Evolutionary conservation across 2,888 invertebrate species (phyloP).

Genomic region (Platycnemis pennipes): DNA sequence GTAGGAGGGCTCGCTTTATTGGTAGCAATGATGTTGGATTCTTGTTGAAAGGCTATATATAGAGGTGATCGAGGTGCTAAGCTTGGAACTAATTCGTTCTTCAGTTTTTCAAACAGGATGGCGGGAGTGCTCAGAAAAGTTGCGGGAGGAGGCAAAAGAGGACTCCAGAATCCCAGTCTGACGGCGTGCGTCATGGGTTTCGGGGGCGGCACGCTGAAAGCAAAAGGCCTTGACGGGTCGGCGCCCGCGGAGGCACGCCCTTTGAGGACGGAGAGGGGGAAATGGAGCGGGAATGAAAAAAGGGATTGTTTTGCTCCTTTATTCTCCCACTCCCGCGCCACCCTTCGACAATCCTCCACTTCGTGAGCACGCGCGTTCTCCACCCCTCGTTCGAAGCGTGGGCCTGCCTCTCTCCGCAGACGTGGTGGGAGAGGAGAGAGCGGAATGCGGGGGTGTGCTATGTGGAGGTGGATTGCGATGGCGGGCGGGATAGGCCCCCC

Average conservation of each 20-base stretch:
- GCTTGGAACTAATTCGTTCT: background rate
- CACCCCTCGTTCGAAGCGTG: too few species aligned
- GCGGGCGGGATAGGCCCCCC: background rate
- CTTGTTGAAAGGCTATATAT: too few species aligned
- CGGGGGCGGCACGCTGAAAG: background rate
- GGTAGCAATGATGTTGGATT: too few species aligned
- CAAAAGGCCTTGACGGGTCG: background rate
- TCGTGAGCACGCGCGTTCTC: too few species aligned
- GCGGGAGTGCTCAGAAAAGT: background rate
- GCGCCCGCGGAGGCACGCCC: background rate
- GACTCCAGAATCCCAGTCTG: background rate
- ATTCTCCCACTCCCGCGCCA: background rate
- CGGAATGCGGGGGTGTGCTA: background rate
- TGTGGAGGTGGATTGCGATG: background rate
- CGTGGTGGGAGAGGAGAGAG: background rate
- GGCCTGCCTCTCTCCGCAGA: too few species aligned
- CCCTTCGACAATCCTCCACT: background rate
- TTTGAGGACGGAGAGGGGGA: conserved; percentile 47
- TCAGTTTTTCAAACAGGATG: background rate
- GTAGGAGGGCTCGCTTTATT: too few species aligned
- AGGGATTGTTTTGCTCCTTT: conserved; percentile 65
- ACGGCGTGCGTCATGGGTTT: background rate
- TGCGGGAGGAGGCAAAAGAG: background rate
- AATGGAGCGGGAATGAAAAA: conserved; percentile 51
- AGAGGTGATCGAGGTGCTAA: background rate